Conservation (phyloP, 1,140 invertebrate genomes). For the honey bee (Apis mellifera) region Amel_HAv3.1 CM009943.2:7850501-7851000, state of each 20-base stretch:
- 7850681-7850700: conserved; percentile 66
- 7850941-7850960: not conserved
- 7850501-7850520: too few species aligned
- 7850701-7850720: conserved; percentile 75
- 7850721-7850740: conserved; percentile 74
- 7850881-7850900: not conserved
- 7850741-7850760: conserved; percentile 62
- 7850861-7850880: not conserved
- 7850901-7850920: conserved; percentile 7
- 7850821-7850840: conserved; percentile 1
- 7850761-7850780: conserved; percentile 63
- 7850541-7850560: not conserved
- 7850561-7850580: not conserved
- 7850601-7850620: conserved; percentile 61
- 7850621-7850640: conserved; percentile 73
- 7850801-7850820: conserved; percentile 4
- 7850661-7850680: conserved; percentile 56
- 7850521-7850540: not conserved
- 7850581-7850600: conserved; percentile 7
- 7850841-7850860: not conserved
- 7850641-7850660: conserved; percentile 74
- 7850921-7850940: not conserved
- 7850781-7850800: conserved; percentile 63
- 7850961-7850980: conserved; percentile 12
- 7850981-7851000: not conserved